These are phyloP conservation scores for Ranitomeya imitator DNA, from an alignment of 2,113 vertebrate species.

Conservation along the genomic window DNA sequence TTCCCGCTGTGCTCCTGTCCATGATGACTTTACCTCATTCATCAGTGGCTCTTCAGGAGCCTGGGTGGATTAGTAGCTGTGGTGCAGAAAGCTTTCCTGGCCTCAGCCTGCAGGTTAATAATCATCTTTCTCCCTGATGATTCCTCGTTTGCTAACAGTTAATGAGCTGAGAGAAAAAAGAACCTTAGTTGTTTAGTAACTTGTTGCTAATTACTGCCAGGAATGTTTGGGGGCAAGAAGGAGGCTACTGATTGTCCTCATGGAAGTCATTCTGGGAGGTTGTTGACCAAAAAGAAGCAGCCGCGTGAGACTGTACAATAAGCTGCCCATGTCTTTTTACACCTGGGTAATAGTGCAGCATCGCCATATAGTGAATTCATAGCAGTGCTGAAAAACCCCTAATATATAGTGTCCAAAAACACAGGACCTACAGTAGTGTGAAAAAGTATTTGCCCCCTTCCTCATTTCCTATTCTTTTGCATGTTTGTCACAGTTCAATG, in stretches of 20 bases:
- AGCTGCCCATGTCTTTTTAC: no score
- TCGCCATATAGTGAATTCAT: no score
- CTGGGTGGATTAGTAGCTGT: not conserved
- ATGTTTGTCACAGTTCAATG: no score
- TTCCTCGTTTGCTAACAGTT: not conserved
- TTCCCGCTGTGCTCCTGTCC: not conserved
- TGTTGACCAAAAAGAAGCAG: not conserved
- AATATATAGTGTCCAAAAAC: no score
- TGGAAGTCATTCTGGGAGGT: constrained; percentile 2
- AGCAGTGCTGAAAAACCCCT: no score
- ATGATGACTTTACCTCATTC: not conserved
- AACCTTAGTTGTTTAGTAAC: not conserved
- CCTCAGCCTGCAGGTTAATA: constrained; percentile 24
- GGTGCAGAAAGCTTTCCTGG: constrained; percentile 21
- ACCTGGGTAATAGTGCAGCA: no score
- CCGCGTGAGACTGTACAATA: no score
- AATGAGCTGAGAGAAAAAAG: constrained; percentile 16
- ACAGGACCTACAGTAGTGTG: no score
- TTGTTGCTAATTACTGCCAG: constrained; percentile 43
- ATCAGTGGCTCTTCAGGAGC: not conserved
- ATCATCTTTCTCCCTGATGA: not conserved
- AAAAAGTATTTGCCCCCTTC: no score
- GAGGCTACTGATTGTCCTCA: not conserved
- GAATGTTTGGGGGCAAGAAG: not conserved
- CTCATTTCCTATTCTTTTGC: no score